These are phyloP conservation scores for Melanaphis sacchari DNA, from an alignment of 1,140 invertebrate species.

Conservation along the genomic window DNA sequence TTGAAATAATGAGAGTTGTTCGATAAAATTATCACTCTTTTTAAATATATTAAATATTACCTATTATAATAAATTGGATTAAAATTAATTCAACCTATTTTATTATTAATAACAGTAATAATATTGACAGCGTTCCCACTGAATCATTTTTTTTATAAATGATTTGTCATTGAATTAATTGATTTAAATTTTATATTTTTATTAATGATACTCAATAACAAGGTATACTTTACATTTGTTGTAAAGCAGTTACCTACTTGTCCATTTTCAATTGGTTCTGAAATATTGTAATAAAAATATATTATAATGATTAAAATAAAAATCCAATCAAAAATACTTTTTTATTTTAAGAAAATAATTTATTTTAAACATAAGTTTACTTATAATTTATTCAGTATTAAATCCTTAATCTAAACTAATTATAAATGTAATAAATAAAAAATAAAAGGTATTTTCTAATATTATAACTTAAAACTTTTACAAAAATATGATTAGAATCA, in stretches of 20 bases:
- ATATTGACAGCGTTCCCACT: too few species aligned
- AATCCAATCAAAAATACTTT: not conserved
- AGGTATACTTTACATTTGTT: too few species aligned
- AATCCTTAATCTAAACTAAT: constrained; percentile 31
- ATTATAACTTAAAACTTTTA: not conserved
- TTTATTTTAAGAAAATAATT: constrained; percentile 48
- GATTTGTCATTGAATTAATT: too few species aligned
- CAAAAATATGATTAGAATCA: constrained; percentile 32
- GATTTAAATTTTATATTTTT: too few species aligned
- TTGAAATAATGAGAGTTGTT: too few species aligned
- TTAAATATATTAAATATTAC: too few species aligned
- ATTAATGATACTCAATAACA: too few species aligned
- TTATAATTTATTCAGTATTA: constrained; percentile 21
- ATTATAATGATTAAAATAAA: not conserved
- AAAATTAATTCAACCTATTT: too few species aligned
- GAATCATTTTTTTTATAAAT: too few species aligned
- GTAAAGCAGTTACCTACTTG: not conserved
- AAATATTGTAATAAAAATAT: not conserved
- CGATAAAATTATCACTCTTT: too few species aligned
- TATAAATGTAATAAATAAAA: constrained; percentile 29
- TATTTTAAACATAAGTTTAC: constrained; percentile 31
- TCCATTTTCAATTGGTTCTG: not conserved
- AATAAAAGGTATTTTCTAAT: not conserved
- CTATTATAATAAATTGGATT: too few species aligned
- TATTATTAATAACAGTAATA: too few species aligned